Base-by-base conservation (phyloP, 2,113 vertebrate species). In the Cinclus cinclus region DNA sequence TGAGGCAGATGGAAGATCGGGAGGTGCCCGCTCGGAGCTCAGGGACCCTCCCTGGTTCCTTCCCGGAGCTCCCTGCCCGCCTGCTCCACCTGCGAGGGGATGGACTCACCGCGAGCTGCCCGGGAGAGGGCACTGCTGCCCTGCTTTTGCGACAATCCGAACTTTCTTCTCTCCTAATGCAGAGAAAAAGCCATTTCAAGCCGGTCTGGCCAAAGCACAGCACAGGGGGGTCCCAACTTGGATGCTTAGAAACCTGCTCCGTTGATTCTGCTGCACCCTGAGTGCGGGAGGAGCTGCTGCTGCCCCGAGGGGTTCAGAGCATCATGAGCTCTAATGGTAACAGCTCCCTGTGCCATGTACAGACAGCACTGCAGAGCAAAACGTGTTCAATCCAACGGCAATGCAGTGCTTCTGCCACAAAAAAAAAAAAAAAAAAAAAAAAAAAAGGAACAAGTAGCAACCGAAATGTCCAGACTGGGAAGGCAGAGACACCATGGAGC, bases 41-140 rank as follows among this genome's bases (percentile, higher is more conserved):
- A 3, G 5, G 49, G 31, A 11, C 13, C 31, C 11, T 60, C 11
- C 33, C 13, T 0, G 46, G 19, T 47, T 33, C 50, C 64, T 28
- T 6, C 30, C 25, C 6, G 0, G 15, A 4, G 50, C 31, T 53
- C 50, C 55, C 41, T 2, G 42, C 10, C 10, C 3, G 0, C 6
- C 70, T 5, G 10, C 67, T 14, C 21, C 37, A 6, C 0, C 47
- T 19, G 64, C 30, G 18, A 67, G 18, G 15, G 25, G 15, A 28
- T 4, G 75, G 2, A 3, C 27, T 11, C 3, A 13, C 17, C 1
- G 5, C 33, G 0, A 2, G 35, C 24, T 39, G 83, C 44, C 95
- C 95, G 3, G 63, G 25, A 96, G 96, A 93, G 94, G 94, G 96
- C 96, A 93, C 91, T 92, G 91, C 92, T 75, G 91, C 68, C 80